Conservation (phyloP, 2,113 vertebrate genomes). For the Cyprinodon brontotheroides region DNA sequence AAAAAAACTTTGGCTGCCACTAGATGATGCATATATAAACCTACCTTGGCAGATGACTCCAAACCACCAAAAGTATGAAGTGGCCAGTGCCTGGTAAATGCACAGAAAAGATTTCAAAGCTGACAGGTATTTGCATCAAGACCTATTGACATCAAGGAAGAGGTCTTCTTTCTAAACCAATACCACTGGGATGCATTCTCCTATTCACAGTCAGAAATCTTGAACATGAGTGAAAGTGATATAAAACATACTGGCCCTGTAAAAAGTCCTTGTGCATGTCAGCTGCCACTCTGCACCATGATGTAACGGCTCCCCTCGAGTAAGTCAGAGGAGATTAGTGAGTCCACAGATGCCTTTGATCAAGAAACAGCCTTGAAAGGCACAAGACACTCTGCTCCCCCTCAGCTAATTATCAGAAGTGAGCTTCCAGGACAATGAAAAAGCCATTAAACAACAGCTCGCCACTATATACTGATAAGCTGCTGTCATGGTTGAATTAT, state of each 20-base stretch:
- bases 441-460: constrained; percentile 22
- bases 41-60: neutral
- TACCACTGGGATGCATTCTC: neutral
- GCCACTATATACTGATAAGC: constrained; percentile 26
- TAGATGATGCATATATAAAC: neutral
- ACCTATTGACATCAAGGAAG: too few species aligned
- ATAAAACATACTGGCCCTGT: constrained; percentile 6
- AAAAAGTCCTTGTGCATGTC: constrained; percentile 42
- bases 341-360: constrained; percentile 60
- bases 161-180: constrained; percentile 7
- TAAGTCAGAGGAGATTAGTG: constrained; percentile 44
- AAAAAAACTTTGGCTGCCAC: neutral
- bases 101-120: neutral
- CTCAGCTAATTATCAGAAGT: constrained; percentile 56
- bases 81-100: neutral
- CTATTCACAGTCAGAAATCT: constrained; percentile 13
- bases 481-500: constrained; percentile 33
- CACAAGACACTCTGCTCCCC: constrained; percentile 52
- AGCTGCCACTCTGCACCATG: constrained; percentile 51
- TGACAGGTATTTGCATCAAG: neutral
- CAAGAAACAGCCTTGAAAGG: constrained; percentile 50
- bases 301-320: constrained; percentile 16
- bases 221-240: constrained; percentile 16
- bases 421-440: constrained; percentile 45
- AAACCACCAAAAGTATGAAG: neutral